A percentile compares a stretch with the other conserved stretches of the same genome.
Conservation (phyloP, 2,797 vertebrate species). For the Hemibagrus guttatus region DNA sequence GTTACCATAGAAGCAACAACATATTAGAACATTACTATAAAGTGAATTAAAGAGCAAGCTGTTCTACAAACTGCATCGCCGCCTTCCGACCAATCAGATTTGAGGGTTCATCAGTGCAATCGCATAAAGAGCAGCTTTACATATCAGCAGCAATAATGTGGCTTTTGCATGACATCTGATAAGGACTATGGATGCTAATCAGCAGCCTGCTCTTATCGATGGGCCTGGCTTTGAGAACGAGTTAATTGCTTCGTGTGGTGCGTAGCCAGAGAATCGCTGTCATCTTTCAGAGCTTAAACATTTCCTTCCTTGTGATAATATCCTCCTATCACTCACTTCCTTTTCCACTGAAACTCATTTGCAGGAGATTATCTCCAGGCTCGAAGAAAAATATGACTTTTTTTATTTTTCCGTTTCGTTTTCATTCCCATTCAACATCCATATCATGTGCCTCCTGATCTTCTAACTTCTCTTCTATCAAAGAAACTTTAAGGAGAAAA, state of each 20-base stretch:
- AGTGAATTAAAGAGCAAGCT: neutral
- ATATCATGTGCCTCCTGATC: neutral
- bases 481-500: neutral
- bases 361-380: conserved; percentile 69
- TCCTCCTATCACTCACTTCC: conserved; percentile 74
- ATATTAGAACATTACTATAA: neutral
- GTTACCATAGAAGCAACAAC: neutral
- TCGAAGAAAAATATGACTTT: neutral
- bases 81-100: neutral
- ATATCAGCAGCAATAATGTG: conserved; percentile 28
- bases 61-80: neutral
- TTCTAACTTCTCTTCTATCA: neutral
- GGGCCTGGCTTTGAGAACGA: conserved; percentile 39
- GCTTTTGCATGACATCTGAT: conserved; percentile 50
- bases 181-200: conserved; percentile 28
- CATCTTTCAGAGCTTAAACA: conserved; percentile 74
- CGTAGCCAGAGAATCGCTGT: conserved; percentile 65
- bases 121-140: neutral
- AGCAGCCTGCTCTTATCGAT: conserved; percentile 41
- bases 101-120: neutral
- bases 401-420: neutral
- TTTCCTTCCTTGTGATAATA: conserved; percentile 80
- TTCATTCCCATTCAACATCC: conserved; percentile 42
- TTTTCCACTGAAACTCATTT: conserved; percentile 61
- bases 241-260: conserved; percentile 61